Evolutionary conservation across 1,140 invertebrate genomes (phyloP).

Genomic region (Anastrepha ludens): DNA sequence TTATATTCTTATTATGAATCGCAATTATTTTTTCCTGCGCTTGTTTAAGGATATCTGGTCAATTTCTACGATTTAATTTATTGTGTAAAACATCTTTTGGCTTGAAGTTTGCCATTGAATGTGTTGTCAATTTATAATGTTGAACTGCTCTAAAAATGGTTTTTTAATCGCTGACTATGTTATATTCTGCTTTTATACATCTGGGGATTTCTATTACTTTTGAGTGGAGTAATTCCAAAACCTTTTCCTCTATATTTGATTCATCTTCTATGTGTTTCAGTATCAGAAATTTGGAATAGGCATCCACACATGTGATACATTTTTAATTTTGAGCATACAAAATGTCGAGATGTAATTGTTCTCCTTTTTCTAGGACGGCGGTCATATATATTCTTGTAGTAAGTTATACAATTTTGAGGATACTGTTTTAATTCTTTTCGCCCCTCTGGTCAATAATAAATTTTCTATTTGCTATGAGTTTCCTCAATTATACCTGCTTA

Average conservation of each 20-base stretch:
- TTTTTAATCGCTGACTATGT: not conserved
- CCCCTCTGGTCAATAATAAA: too few relatives aligned
- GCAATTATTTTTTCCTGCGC: not conserved
- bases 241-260: too few relatives aligned
- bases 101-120: not conserved
- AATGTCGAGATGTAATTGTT: not conserved
- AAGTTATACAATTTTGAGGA: too few relatives aligned
- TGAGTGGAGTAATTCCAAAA: too few relatives aligned
- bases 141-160: not conserved
- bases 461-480: too few relatives aligned
- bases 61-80: not conserved
- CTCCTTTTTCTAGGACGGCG: not conserved
- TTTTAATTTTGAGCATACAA: not conserved
- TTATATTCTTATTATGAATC: not conserved
- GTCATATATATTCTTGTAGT: too few relatives aligned
- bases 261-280: too few relatives aligned
- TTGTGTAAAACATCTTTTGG: not conserved
- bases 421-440: too few relatives aligned
- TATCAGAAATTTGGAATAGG: too few relatives aligned
- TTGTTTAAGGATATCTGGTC: not conserved
- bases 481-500: too few relatives aligned
- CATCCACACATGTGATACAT: not conserved
- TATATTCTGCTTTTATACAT: not conserved
- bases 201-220: too few relatives aligned
- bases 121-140: not conserved